Base-by-base conservation (phyloP, 2,888 invertebrate genomes). In the Torymus auratus region DNA sequence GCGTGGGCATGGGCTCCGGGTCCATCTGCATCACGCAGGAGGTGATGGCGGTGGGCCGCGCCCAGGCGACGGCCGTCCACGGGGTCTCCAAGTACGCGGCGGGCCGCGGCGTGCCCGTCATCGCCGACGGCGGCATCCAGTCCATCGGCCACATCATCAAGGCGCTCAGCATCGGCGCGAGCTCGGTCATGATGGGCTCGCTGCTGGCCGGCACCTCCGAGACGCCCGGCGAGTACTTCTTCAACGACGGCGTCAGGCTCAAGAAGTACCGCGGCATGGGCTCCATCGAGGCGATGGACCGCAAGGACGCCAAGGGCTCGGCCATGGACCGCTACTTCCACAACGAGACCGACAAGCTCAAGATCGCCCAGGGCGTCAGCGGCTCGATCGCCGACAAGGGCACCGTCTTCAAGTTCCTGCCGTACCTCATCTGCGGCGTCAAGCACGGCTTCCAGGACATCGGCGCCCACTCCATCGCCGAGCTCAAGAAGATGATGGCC, bases 211-310 rank as follows among this genome's bases (percentile, higher is more conserved):
- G 99, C 1, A 99, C 99, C 0, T 96, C 98, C 0, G 99, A 99
- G 92, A 98, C 99, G 20, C 99, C 99, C 0, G 99, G 99, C 11
- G 99, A 99, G 91, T 99, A 99, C 90, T 99, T 97, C 93, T 99
- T 98, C 91, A 96, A 98, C 68, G 98, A 99, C 91, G 99, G 99
- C 79, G 98, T 99, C 0, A 94, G 99, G 70, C 92, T 99, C 76
- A 99, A 99, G 92, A 99, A 99, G 90, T 99, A 99, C 90, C 94
- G 99, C 85, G 99, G 99, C 23, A 99, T 99, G 99, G 99, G 98
- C 41, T 98, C 98, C 74, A 92, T 99, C 83, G 99, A 99, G 91
- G 99, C 99, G 2, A 99, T 99, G 99, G 97, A 98, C 89, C 94
- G 96, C 71, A 95, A 96, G 88, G 97, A 97, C 91, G 95, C 96